Conservation (phyloP, 2,888 invertebrate genomes). For the Hartigia nigra region DNA sequence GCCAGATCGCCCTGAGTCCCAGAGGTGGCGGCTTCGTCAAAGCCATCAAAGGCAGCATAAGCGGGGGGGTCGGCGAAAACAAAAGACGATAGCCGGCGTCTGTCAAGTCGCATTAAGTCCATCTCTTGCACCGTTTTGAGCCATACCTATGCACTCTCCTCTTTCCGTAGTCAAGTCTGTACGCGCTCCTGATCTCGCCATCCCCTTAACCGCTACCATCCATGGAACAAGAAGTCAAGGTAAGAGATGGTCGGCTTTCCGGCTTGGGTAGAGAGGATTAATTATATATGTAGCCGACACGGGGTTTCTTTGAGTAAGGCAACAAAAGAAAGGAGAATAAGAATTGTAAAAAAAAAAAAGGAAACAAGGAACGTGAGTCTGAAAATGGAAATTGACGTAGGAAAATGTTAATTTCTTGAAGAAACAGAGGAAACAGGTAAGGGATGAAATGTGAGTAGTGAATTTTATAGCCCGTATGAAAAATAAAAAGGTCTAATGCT, state of each 20-base stretch:
- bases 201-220: neutral
- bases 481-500: neutral
- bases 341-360: slow-evolving; percentile 26
- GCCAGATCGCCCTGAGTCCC: neutral
- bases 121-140: slow-evolving; percentile 2
- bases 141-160: neutral
- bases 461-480: neutral
- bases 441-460: neutral
- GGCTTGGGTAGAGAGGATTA: slow-evolving; percentile 4
- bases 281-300: slow-evolving; percentile 2
- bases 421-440: neutral
- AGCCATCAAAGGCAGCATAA: slow-evolving; percentile 27
- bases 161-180: neutral
- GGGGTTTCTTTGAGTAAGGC: neutral
- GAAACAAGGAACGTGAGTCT: slow-evolving; percentile 13
- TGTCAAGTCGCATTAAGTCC: slow-evolving; percentile 13
- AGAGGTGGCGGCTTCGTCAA: slow-evolving; percentile 42
- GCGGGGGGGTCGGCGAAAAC: slow-evolving; percentile 12
- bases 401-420: neutral
- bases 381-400: neutral
- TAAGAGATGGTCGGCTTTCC: neutral
- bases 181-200: neutral
- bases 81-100: slow-evolving; percentile 9
- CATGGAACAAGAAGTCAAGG: neutral
- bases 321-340: slow-evolving; percentile 9